Percentiles rank a stretch among this genome's conserved stretches.
phyloP scores from a whole-genome alignment of 2,797 vertebrate species.

The Garrulus glandarius region DNA sequence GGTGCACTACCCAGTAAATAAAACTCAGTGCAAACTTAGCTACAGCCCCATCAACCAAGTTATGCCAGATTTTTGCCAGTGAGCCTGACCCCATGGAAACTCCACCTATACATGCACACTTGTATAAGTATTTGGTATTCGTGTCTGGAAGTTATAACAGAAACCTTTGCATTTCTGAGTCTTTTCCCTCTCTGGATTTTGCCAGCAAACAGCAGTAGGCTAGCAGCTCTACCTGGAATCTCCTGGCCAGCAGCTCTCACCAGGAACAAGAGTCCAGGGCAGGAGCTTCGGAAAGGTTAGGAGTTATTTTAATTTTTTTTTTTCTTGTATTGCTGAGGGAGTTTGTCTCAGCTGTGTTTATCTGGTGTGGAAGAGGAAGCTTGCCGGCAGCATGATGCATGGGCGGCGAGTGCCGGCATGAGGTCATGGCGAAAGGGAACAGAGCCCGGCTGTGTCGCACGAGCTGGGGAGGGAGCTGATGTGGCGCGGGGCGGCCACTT shows the following conservation, averaged over 20 bases:
- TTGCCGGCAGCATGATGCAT: slow-evolving; percentile 66
- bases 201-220: not conserved
- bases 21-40: not conserved
- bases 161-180: not conserved
- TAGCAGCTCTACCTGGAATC: not conserved
- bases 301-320: not conserved
- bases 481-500: slow-evolving; percentile 31
- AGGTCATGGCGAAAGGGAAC: slow-evolving; percentile 74
- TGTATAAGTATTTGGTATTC: not conserved
- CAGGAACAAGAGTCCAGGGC: rapidly evolving
- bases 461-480: slow-evolving; percentile 49
- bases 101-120: rapidly evolving
- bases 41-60: rapidly evolving
- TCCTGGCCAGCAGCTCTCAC: not conserved
- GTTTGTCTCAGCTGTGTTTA: slow-evolving; percentile 57
- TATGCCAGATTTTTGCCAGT: not conserved
- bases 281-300: not conserved
- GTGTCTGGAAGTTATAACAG: not conserved
- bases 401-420: slow-evolving; percentile 64
- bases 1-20: not conserved
- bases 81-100: not conserved
- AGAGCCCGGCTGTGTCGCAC: slow-evolving; percentile 66
- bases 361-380: slow-evolving; percentile 73
- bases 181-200: not conserved
- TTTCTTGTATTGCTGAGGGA: slow-evolving; percentile 17